Evolutionary conservation across 2,113 vertebrate species (phyloP).

Genomic region (Micronycteris hirsuta): DNA sequence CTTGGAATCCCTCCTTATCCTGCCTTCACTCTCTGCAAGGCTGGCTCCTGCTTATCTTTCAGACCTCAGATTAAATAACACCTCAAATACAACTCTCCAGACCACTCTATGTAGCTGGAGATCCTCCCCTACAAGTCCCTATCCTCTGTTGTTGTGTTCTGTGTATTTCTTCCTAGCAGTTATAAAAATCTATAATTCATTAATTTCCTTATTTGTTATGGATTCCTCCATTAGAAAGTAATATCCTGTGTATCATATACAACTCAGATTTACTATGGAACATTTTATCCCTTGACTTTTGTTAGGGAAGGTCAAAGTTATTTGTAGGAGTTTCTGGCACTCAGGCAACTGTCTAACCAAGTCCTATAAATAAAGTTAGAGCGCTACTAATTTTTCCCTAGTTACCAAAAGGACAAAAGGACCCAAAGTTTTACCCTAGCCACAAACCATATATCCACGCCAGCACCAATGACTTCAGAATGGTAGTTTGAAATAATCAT

Average conservation of each 20-base stretch:
- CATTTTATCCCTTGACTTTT: constrained; percentile 57
- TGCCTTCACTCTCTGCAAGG: background rate
- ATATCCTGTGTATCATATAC: background rate
- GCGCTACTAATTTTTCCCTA: constrained; percentile 53
- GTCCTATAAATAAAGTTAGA: constrained; percentile 71
- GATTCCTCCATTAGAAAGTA: constrained; percentile 10
- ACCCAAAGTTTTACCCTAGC: constrained; percentile 4
- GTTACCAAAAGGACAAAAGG: constrained; percentile 59
- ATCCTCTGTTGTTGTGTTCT: background rate
- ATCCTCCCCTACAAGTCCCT: background rate
- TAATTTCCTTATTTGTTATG: background rate
- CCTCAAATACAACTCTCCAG: constrained; percentile 21
- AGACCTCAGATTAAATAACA: background rate
- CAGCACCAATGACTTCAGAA: constrained; percentile 11
- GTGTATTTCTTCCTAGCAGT: constrained; percentile 7
- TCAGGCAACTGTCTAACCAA: constrained; percentile 45
- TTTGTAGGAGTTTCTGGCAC: constrained; percentile 56
- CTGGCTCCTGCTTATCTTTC: background rate
- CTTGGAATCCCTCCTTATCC: background rate
- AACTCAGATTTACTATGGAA: constrained; percentile 20
- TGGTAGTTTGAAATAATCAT: constrained; percentile 17
- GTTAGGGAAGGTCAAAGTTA: constrained; percentile 68
- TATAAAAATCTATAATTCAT: background rate
- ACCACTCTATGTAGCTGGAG: background rate
- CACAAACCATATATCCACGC: constrained; percentile 41